Conservation (phyloP, 2,113 vertebrate species). For the Seriola quinqueradiata region DNA sequence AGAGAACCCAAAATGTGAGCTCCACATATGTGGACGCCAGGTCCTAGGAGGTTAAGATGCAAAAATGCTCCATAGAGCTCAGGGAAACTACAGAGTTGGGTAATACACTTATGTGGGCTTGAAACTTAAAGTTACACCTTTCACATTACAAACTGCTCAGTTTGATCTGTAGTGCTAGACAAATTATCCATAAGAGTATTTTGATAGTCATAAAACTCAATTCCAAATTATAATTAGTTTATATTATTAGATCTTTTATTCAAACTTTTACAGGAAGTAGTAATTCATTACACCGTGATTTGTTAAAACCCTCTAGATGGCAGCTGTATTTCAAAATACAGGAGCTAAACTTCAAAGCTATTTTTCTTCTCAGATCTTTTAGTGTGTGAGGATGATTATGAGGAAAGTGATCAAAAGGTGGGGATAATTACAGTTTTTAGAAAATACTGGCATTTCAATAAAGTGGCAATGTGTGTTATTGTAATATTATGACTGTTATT, state of each 20-base stretch:
- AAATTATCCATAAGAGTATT: not conserved
- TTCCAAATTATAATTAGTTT: not conserved
- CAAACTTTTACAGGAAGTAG: not conserved
- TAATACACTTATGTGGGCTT: not conserved
- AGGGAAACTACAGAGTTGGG: too few relatives aligned
- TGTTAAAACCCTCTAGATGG: too few relatives aligned
- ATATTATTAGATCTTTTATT: conserved; percentile 13
- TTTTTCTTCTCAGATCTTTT: not conserved
- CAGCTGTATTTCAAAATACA: not conserved
- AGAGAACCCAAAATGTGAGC: too few relatives aligned
- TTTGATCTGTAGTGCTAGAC: not conserved
- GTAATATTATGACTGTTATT: conserved; percentile 21
- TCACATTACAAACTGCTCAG: not conserved
- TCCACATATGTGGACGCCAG: too few relatives aligned
- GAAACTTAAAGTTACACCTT: not conserved
- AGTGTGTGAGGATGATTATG: conserved; percentile 8
- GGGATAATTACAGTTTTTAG: conserved; percentile 44
- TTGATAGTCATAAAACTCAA: not conserved
- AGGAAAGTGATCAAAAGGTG: conserved; percentile 14
- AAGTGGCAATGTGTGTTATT: conserved; percentile 9
- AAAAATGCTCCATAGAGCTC: too few relatives aligned
- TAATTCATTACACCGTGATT: conserved; percentile 1
- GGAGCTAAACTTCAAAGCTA: not conserved
- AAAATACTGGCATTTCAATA: conserved; percentile 23
- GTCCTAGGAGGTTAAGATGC: too few relatives aligned